Percentiles rank a stretch among this genome's conserved stretches.
phyloP scores from a whole-genome alignment of 2,888 invertebrate species.

The Eupsilia transversa region DNA sequence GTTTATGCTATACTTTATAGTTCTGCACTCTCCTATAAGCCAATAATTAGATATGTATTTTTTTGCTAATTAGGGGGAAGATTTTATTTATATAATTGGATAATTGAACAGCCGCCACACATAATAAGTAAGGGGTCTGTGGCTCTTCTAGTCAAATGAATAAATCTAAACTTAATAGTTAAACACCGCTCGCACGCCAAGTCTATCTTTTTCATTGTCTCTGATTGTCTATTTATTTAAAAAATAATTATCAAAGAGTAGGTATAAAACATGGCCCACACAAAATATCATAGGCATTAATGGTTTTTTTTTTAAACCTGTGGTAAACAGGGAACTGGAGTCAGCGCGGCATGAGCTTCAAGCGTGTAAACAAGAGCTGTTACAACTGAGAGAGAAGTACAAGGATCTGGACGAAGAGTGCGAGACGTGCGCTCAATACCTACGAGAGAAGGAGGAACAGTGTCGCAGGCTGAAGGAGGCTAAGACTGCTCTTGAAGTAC shows the following conservation, averaged over 20 bases:
- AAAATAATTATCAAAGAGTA: not conserved
- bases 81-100: not conserved
- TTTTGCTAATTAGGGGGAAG: not conserved
- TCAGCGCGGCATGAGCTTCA: conserved; percentile 75
- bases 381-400: conserved; percentile 78
- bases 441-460: conserved; percentile 81
- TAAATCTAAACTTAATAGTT: not conserved
- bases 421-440: conserved; percentile 83
- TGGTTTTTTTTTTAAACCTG: not conserved
- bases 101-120: not conserved
- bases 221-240: not conserved
- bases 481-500: conserved; percentile 79
- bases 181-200: too few species aligned
- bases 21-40: not conserved
- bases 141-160: not conserved
- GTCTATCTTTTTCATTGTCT: too few species aligned
- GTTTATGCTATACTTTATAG: too few species aligned
- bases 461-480: conserved; percentile 77
- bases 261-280: not conserved
- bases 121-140: not conserved
- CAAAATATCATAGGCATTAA: not conserved
- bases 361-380: conserved; percentile 77
- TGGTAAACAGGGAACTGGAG: conserved; percentile 81
- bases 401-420: conserved; percentile 87
- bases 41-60: not conserved